phyloP scores from a whole-genome alignment of 2,113 vertebrate species.

The Coregonus clupeaformis region DNA sequence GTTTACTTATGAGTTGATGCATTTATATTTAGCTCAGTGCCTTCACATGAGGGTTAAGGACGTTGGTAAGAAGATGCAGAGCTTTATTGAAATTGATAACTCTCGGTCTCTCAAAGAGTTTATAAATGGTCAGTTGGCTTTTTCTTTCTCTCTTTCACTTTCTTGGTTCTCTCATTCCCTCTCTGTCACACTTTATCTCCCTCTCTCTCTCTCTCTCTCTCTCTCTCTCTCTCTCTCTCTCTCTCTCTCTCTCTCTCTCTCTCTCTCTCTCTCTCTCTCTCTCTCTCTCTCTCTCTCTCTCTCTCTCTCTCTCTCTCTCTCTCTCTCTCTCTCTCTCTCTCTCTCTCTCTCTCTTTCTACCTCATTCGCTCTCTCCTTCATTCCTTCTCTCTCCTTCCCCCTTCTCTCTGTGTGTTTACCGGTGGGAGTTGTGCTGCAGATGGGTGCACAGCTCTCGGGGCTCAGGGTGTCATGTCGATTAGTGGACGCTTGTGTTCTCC shows the following conservation, averaged over 20 bases:
- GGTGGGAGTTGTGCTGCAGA: background rate
- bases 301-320: background rate
- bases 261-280: background rate
- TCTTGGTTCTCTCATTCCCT: no score
- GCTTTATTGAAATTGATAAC: background rate
- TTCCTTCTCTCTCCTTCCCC: background rate
- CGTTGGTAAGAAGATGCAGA: background rate
- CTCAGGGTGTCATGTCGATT: slow-evolving; percentile 6
- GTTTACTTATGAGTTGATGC: background rate
- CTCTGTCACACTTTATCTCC: background rate
- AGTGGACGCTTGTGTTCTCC: background rate
- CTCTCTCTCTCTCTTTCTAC: background rate
- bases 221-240: background rate
- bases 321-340: background rate
- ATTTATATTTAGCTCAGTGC: background rate
- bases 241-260: background rate
- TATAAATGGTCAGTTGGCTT: background rate
- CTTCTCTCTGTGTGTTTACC: background rate
- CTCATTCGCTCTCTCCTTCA: no score
- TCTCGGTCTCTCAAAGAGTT: background rate
- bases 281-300: background rate
- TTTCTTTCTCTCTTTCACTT: background rate
- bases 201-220: background rate
- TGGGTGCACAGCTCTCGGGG: background rate
- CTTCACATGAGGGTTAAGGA: background rate